These are phyloP conservation scores for Scaptomyza montana DNA, from an alignment of 1,140 invertebrate species.

Conservation along the genomic window DNA sequence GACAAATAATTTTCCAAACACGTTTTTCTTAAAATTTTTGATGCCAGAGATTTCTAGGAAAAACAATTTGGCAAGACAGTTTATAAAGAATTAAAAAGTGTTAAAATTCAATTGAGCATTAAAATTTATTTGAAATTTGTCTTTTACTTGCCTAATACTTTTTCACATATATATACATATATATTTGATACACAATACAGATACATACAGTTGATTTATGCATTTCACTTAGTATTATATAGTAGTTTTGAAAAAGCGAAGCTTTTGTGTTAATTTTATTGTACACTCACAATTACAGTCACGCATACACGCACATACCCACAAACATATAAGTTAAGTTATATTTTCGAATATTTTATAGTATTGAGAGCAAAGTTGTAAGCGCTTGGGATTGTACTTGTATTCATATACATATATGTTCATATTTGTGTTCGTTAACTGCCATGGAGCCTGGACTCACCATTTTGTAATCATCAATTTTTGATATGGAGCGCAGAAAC, in stretches of 20 bases:
- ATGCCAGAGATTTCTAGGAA: conserved; percentile 15
- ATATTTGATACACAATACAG: conserved; percentile 31
- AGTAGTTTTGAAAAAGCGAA: conserved; percentile 29
- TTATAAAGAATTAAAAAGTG: conserved; percentile 4
- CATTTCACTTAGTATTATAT: conserved; percentile 11
- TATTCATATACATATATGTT: conserved; percentile 36
- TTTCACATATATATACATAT: conserved; percentile 42
- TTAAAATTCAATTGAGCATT: conserved; percentile 11
- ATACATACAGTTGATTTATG: conserved; percentile 32
- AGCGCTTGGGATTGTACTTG: conserved; percentile 56
- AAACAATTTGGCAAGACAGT: conserved; percentile 8
- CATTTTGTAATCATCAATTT: conserved; percentile 99
- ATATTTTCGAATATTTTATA: conserved; percentile 42
- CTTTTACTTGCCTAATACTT: conserved; percentile 16
- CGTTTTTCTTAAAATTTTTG: conserved; percentile 3
- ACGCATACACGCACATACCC: conserved; percentile 32
- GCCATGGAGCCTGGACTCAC: conserved; percentile 88
- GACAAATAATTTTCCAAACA: background rate
- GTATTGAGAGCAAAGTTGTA: conserved; percentile 65
- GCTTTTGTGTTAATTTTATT: conserved; percentile 32
- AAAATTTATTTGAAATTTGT: conserved; percentile 21
- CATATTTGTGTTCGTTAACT: conserved; percentile 20
- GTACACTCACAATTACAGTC: conserved; percentile 28
- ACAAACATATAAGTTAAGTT: conserved; percentile 37
- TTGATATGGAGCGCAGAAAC: conserved; percentile 97